These are phyloP conservation scores for Chionomys nivalis DNA, from an alignment of 2,113 vertebrate species.

Conservation along the genomic window DNA sequence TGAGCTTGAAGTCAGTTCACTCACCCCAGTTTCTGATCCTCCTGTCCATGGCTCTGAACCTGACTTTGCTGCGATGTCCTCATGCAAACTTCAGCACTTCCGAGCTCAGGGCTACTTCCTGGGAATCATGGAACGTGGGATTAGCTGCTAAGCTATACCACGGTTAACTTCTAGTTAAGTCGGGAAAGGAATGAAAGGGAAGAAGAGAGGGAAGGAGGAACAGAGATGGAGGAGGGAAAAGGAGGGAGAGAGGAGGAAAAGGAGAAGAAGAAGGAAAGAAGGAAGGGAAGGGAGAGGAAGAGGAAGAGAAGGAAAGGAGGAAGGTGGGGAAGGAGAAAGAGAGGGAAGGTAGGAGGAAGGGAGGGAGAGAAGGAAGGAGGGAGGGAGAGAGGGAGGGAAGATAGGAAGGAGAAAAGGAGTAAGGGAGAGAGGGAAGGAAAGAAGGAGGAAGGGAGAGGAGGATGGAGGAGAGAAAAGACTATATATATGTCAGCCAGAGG, in stretches of 20 bases:
- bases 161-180: neutral
- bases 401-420: too few relatives aligned
- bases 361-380: rapidly evolving
- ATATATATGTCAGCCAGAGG: too few relatives aligned
- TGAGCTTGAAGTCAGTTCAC: neutral
- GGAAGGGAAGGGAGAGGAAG: rapidly evolving
- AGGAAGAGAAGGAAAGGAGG: too few relatives aligned
- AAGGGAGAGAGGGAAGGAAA: rapidly evolving
- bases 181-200: neutral
- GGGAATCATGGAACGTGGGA: neutral
- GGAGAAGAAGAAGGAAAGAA: too few relatives aligned
- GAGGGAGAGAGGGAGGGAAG: rapidly evolving
- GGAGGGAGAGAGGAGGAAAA: too few relatives aligned
- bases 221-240: neutral
- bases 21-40: neutral
- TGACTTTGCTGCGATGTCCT: neutral
- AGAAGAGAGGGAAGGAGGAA: neutral
- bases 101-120: neutral
- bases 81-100: neutral
- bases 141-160: neutral
- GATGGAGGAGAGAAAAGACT: neutral
- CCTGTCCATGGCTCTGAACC: neutral
- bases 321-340: rapidly evolving
- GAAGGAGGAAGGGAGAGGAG: neutral
- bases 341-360: rapidly evolving